phyloP scores from a whole-genome alignment of 23 tunicate species.

The Trididemnum clinides region DNA sequence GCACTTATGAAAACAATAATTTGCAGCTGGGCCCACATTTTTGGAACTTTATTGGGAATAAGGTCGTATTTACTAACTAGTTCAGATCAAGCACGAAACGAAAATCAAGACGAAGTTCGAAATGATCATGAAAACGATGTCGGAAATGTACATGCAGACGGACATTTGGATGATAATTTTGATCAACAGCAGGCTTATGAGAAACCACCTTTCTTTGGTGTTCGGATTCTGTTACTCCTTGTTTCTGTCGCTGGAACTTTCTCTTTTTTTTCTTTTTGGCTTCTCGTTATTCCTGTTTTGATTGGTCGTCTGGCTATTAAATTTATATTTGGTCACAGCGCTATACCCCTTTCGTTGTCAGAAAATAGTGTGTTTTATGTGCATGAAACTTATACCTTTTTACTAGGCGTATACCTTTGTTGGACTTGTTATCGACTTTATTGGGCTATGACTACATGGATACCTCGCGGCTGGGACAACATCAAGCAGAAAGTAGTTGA shows the following conservation, averaged over 20 bases:
- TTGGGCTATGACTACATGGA: slow-evolving; percentile 34
- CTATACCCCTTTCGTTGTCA: no score
- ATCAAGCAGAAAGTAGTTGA: slow-evolving; percentile 26
- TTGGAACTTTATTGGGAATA: slow-evolving; percentile 64
- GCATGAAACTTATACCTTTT: slow-evolving; percentile 67
- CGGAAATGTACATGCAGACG: not conserved
- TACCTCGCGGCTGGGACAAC: slow-evolving; percentile 42
- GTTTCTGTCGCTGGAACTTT: slow-evolving; percentile 12
- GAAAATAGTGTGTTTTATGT: not conserved
- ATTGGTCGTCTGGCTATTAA: slow-evolving; percentile 44
- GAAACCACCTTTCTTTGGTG: slow-evolving; percentile 30
- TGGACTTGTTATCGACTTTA: slow-evolving; percentile 38
- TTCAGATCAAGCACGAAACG: not conserved
- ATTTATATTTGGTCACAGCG: slow-evolving; percentile 34
- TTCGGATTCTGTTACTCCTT: slow-evolving; percentile 37
- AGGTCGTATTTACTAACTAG: slow-evolving; percentile 68
- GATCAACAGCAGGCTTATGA: slow-evolving; percentile 27
- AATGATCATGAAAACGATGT: not conserved
- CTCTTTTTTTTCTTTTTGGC: slow-evolving; percentile 16
- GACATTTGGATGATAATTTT: not conserved
- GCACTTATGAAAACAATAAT: slow-evolving; percentile 45
- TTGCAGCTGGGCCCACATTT: slow-evolving; percentile 48
- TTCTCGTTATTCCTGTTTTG: slow-evolving; percentile 46
- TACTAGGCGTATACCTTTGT: slow-evolving; percentile 65
- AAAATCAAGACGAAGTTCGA: not conserved